Percentiles rank a stretch among this genome's conserved stretches.
phyloP scores from a whole-genome alignment of 2,888 invertebrate genomes.

The Scaptomyza reducta region DNA sequence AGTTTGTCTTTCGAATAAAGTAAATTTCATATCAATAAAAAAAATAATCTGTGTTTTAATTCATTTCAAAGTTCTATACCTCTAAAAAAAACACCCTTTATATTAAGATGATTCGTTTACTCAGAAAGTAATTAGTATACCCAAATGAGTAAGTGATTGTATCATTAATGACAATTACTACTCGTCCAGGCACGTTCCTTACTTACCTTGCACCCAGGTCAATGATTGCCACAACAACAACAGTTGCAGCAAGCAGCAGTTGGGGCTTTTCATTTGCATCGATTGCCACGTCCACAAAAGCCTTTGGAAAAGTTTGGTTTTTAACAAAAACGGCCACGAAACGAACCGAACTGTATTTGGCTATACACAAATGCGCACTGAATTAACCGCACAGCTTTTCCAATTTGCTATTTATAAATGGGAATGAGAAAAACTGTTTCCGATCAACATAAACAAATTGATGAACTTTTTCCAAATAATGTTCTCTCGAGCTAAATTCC shows the following conservation, averaged over 20 bases:
- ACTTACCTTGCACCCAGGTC: slow-evolving; percentile 39
- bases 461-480: slow-evolving; percentile 9
- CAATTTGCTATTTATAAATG: slow-evolving; percentile 67
- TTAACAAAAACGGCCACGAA: neutral
- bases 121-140: neutral
- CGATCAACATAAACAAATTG: slow-evolving; percentile 53
- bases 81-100: too few relatives aligned
- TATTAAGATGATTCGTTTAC: neutral
- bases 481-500: slow-evolving; percentile 6
- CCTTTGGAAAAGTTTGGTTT: neutral
- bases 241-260: slow-evolving; percentile 3
- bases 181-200: too few relatives aligned
- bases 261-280: slow-evolving; percentile 44
- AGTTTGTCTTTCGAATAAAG: too few relatives aligned
- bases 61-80: too few relatives aligned
- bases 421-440: slow-evolving; percentile 20
- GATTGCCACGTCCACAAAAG: too few relatives aligned
- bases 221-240: slow-evolving; percentile 33
- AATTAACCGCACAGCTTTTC: slow-evolving; percentile 40
- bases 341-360: slow-evolving; percentile 19
- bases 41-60: too few relatives aligned
- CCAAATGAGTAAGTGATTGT: too few relatives aligned
- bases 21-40: too few relatives aligned
- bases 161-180: neutral
- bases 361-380: slow-evolving; percentile 63